A percentile compares a stretch with the other conserved stretches of the same genome.
Conservation (phyloP, 2,888 invertebrate species). For the Buathra laborator region DNA sequence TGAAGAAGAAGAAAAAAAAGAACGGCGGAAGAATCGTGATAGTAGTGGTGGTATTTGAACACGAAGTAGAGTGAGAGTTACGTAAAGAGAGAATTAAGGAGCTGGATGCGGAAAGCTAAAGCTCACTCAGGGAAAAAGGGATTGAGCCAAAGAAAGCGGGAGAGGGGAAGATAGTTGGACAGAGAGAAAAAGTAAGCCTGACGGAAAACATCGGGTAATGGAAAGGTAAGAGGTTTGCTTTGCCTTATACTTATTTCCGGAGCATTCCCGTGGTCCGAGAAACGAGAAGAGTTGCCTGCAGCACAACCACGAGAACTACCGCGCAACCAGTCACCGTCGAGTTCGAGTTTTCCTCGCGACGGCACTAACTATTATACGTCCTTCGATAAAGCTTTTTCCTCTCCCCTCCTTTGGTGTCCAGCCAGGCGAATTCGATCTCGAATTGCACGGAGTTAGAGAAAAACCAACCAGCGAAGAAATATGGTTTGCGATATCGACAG, state of each 20-base stretch:
- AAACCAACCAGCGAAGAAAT: constrained; percentile 58
- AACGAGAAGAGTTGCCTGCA: constrained; percentile 56
- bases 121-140: constrained; percentile 42
- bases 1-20: neutral
- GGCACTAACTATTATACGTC: constrained; percentile 14
- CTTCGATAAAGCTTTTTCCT: constrained; percentile 58
- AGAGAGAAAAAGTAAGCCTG: constrained; percentile 53
- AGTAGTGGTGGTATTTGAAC: constrained; percentile 47
- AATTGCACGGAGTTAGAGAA: constrained; percentile 58
- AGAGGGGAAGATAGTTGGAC: neutral
- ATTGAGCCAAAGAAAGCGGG: constrained; percentile 41
- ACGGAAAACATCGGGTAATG: constrained; percentile 72
- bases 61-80: constrained; percentile 26
- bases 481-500: constrained; percentile 58
- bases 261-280: constrained; percentile 54
- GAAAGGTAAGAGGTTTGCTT: constrained; percentile 74
- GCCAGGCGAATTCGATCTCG: constrained; percentile 51
- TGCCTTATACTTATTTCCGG: constrained; percentile 69
- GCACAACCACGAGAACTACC: constrained; percentile 31
- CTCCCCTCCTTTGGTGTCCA: constrained; percentile 54
- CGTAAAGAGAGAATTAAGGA: constrained; percentile 58
- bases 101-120: constrained; percentile 46
- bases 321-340: constrained; percentile 29
- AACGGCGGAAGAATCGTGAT: constrained; percentile 35
- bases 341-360: neutral